Base-by-base conservation (phyloP, 1,140 invertebrate species). In the Contarinia nasturtii region DNA sequence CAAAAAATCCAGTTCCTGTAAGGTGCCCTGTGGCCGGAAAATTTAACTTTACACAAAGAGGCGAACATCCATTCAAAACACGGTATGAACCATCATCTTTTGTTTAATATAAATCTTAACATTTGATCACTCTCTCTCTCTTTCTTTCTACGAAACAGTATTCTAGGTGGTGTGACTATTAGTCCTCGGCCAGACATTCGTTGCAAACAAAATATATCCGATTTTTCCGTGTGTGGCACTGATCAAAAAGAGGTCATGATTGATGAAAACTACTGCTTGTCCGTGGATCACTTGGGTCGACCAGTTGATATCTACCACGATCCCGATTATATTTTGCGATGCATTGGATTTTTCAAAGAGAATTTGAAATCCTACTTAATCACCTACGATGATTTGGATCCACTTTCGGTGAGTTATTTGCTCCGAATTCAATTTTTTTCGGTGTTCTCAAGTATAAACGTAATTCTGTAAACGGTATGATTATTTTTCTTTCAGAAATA, bases 301-400 rank as follows among this genome's bases (percentile, higher is more conserved):
- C 91, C 91, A 7, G 80, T 93, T 27, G 91, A 92, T 67, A 91
- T 92, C 61, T 92, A 92, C 73, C 90, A 86, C 73, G 86, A 92
- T 57, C 88, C 92, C 12, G 94, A 98, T 74, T 93, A 96, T 56
- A 81, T 80, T 59, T 83, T 98, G 79, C 90, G 92, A 59, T 98
- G 94, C 63, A 92, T 97, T 55, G 94, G 92, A 2, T 97, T 79
- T 64, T 97, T 90, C 87, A 94, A 95, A 64, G 94, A 98, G 63
- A 96, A 97, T 74, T 71, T 96, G 1, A 92, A 88, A 63, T 97
- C 92, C 0, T 97, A 96, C 68, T 65, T 98, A 2, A 89, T 97
- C 49, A 98, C 94, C 0, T 96, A 88, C 61, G 92, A 97, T 63
- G 88, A 92, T 59, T 69, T 95, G 51, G 93, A 98, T 73, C 85